Percentiles rank a stretch among this genome's conserved stretches.
Evolutionary conservation across 2,113 vertebrate genomes (phyloP).

Genomic region (Leucosticte australis): DNA sequence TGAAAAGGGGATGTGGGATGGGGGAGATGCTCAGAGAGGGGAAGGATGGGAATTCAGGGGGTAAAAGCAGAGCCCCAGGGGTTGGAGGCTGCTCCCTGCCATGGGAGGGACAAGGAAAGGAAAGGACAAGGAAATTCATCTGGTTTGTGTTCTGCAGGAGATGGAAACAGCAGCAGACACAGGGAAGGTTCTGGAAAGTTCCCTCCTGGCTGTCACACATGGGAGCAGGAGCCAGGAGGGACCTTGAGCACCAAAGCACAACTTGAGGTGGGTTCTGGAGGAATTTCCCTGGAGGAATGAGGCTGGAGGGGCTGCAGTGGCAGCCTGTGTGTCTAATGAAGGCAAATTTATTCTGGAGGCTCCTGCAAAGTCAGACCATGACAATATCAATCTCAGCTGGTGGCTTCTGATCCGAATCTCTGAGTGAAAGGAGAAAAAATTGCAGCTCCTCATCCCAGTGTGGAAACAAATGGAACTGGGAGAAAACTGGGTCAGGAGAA

Average conservation of each 20-base stretch:
- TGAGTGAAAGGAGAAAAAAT: background rate
- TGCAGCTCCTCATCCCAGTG: background rate
- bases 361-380: background rate
- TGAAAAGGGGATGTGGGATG: accelerated
- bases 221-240: background rate
- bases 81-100: background rate
- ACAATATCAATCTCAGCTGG: background rate
- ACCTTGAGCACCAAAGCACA: background rate
- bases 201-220: background rate
- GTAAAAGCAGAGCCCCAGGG: background rate
- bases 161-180: background rate
- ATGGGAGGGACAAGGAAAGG: background rate
- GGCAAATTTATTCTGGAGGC: conserved; percentile 47
- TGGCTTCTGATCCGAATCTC: background rate
- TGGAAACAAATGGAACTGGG: background rate
- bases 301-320: background rate
- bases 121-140: background rate
- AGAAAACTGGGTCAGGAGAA: background rate
- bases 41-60: accelerated
- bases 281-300: background rate
- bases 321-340: conserved; percentile 18
- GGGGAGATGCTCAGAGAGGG: background rate
- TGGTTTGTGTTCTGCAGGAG: background rate
- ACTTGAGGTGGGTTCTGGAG: background rate
- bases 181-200: background rate